Evolutionary conservation across 2,888 invertebrate genomes (phyloP).

Genomic region (Pseudococcus viburni): DNA sequence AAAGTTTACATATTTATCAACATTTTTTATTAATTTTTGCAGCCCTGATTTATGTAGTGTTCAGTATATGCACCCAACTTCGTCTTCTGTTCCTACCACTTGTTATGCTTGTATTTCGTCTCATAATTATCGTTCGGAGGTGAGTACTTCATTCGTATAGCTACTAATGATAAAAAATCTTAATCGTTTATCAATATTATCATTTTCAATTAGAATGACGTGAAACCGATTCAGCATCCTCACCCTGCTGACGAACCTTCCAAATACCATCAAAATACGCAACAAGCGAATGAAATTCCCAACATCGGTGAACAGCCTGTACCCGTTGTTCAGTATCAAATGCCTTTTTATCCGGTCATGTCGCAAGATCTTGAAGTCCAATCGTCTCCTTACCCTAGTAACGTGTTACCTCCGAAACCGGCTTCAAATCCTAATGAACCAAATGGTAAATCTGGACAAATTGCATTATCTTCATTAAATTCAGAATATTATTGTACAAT

Average conservation of each 20-base stretch:
- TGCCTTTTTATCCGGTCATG: slow-evolving; percentile 33
- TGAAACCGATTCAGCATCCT: neutral
- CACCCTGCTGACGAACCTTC: neutral
- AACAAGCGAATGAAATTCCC: neutral
- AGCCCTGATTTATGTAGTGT: slow-evolving; percentile 33
- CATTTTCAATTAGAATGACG: neutral
- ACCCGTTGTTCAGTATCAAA: neutral
- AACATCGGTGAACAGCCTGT: neutral
- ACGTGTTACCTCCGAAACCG: neutral
- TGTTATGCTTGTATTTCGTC: slow-evolving; percentile 61
- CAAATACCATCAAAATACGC: neutral
- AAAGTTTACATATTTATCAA: neutral
- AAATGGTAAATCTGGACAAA: neutral
- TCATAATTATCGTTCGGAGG: slow-evolving; percentile 19
- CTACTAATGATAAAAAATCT: neutral
- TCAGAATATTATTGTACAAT: neutral
- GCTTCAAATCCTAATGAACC: slow-evolving; percentile 18
- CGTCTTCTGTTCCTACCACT: slow-evolving; percentile 22
- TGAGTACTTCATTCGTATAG: neutral
- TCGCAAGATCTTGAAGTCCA: neutral
- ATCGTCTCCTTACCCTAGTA: neutral
- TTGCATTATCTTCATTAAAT: neutral
- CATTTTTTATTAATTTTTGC: too few species aligned
- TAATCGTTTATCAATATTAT: neutral
- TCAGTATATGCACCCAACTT: slow-evolving; percentile 50